Evolutionary conservation across 1,140 invertebrate species (phyloP).

Genomic region (Heliconius hewitsoni): DNA sequence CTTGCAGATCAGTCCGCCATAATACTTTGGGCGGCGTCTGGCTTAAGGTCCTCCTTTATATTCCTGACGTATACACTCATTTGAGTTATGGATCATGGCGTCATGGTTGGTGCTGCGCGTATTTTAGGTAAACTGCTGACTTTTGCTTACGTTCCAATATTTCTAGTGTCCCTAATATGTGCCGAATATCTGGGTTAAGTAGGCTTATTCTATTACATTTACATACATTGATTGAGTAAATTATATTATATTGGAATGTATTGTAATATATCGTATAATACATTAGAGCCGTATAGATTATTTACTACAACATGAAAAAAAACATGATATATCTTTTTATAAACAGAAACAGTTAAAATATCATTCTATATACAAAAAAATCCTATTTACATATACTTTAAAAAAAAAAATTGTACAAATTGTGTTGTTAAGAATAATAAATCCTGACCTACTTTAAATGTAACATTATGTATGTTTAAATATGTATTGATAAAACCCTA

Average conservation of each 20-base stretch:
- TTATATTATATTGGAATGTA: not conserved
- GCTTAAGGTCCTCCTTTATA: conserved; percentile 76
- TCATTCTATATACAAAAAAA: not conserved
- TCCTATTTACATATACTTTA: not conserved
- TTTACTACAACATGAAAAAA: not conserved
- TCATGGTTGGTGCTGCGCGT: conserved; percentile 65
- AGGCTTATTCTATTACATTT: conserved; percentile 41
- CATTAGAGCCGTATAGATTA: not conserved
- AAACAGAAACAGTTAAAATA: not conserved
- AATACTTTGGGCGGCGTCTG: conserved; percentile 70
- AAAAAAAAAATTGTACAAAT: not conserved
- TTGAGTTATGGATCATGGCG: conserved; percentile 76
- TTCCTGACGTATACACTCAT: conserved; percentile 78
- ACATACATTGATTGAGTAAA: not conserved
- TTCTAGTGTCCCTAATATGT: conserved; percentile 49
- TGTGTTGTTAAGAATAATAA: not conserved
- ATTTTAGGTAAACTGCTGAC: conserved; percentile 71
- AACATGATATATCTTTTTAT: not conserved
- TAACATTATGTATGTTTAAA: conserved; percentile 24
- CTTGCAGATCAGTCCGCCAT: conserved; percentile 64
- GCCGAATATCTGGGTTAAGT: conserved; percentile 38
- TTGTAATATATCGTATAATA: not conserved
- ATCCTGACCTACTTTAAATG: not conserved
- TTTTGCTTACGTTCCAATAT: conserved; percentile 61
- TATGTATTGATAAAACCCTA: conserved; percentile 27